Conservation (phyloP, 2,888 invertebrate species). For the Cantharis rufa region DNA sequence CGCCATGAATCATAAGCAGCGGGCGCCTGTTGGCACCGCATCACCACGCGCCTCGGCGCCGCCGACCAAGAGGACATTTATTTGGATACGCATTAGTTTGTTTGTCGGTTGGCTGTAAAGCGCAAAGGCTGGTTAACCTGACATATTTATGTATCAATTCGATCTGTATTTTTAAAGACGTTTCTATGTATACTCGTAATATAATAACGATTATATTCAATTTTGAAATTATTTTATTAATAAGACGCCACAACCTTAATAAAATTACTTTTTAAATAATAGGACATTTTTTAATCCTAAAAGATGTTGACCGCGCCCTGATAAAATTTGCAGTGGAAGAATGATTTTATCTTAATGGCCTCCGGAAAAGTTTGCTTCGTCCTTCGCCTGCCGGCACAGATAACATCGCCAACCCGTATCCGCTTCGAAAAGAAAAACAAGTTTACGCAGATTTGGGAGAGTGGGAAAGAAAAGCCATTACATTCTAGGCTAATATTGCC, state of each 20-base stretch:
- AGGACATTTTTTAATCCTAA: constrained; percentile 41
- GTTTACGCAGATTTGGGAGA: constrained; percentile 42
- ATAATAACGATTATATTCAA: no score
- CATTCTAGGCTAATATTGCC: constrained; percentile 43
- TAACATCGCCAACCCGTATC: constrained; percentile 42
- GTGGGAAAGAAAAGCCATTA: constrained; percentile 45
- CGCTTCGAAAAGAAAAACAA: constrained; percentile 46
- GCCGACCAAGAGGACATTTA: constrained; percentile 35
- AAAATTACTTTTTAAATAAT: constrained; percentile 17
- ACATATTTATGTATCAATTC: constrained; percentile 18
- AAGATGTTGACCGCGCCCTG: constrained; percentile 43
- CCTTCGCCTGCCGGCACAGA: constrained; percentile 42
- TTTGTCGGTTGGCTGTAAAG: constrained; percentile 31
- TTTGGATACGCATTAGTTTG: constrained; percentile 40
- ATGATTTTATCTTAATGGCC: constrained; percentile 48
- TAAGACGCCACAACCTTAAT: background rate
- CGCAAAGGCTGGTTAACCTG: constrained; percentile 24
- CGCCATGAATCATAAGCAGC: constrained; percentile 36
- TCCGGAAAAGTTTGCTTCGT: constrained; percentile 44
- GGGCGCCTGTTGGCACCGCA: constrained; percentile 29
- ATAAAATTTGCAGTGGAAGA: constrained; percentile 44
- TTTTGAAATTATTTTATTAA: background rate
- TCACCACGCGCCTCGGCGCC: constrained; percentile 31
- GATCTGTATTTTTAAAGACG: background rate
- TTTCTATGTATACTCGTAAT: no score